Conservation (phyloP, 1,140 invertebrate genomes). For the Eurosta solidaginis region DNA sequence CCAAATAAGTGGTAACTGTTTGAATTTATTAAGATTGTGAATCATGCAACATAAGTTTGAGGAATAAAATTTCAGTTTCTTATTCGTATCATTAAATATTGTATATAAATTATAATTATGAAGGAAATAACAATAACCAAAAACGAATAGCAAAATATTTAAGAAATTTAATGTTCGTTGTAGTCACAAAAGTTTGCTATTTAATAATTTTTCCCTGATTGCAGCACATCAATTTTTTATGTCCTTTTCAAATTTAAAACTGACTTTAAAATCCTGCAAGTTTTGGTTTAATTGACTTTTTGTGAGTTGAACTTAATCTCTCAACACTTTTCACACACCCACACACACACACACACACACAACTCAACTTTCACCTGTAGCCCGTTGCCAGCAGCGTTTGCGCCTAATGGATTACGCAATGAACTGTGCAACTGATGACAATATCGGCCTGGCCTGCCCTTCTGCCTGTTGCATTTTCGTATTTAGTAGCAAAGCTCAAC, state of each 20-base stretch:
- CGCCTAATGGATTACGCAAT: conserved; percentile 19
- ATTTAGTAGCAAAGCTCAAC: neutral
- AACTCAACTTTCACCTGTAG: neutral
- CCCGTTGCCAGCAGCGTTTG: neutral
- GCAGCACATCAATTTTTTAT: no score
- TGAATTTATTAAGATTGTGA: conserved; percentile 22
- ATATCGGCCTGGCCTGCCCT: neutral
- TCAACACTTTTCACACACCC: no score
- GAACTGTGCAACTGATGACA: conserved; percentile 19
- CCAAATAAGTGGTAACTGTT: conserved; percentile 11
- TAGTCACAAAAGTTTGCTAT: no score
- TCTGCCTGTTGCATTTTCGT: no score
- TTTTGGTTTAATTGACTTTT: neutral
- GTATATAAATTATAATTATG: no score
- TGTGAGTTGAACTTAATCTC: neutral
- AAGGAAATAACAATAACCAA: no score
- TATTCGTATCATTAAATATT: no score
- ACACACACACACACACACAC: no score
- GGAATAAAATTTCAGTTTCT: no score
- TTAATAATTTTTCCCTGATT: no score
- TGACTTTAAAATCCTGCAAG: neutral
- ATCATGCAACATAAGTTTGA: neutral
- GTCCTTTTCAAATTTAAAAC: neutral
- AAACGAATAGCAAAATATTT: no score
- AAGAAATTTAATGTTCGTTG: no score